phyloP scores from a whole-genome alignment of 2,797 vertebrate genomes.

The Sebastes itinus region DNA sequence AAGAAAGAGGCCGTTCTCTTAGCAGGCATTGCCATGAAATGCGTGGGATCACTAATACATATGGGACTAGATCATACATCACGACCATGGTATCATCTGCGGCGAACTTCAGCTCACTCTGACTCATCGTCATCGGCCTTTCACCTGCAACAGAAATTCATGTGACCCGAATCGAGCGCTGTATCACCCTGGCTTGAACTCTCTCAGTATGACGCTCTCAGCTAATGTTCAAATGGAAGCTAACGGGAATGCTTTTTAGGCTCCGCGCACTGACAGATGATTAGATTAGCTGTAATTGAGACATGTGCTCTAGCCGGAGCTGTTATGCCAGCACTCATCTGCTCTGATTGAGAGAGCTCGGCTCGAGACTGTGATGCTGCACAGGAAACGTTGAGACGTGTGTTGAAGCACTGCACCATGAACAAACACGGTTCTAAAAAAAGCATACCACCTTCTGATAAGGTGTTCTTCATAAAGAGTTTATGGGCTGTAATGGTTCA shows the following conservation, averaged over 20 bases:
- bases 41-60: background rate
- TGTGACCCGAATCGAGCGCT: background rate
- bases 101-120: background rate
- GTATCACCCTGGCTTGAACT: constrained; percentile 26
- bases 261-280: constrained; percentile 46
- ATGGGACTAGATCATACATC: background rate
- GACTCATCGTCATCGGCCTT: constrained; percentile 2
- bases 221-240: constrained; percentile 40
- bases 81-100: background rate
- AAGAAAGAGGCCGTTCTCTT: background rate
- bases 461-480: background rate
- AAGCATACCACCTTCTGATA: background rate
- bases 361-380: constrained; percentile 7
- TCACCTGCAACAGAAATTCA: constrained; percentile 8
- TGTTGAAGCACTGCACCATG: background rate
- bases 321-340: constrained; percentile 46
- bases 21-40: constrained; percentile 4
- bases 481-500: background rate
- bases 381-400: background rate
- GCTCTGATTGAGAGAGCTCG: constrained; percentile 40
- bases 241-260: constrained; percentile 49
- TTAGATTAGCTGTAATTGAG: constrained; percentile 72
- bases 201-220: constrained; percentile 10
- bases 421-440: background rate
- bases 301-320: constrained; percentile 47